phyloP scores from a whole-genome alignment of 2,888 invertebrate species.

The Drosophila peninsularis region DNA sequence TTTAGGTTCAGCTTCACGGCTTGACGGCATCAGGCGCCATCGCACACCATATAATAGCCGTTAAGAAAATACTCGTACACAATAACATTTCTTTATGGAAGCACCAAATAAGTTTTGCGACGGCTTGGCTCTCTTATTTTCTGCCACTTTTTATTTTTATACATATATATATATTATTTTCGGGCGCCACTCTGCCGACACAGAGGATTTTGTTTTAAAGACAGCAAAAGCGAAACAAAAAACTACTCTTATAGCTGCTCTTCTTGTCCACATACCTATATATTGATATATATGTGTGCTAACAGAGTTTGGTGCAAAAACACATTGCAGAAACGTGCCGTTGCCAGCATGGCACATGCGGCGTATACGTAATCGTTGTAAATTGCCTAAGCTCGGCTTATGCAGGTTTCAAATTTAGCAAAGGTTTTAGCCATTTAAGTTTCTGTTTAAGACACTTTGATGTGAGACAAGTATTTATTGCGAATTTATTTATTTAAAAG shows the following conservation, averaged over 20 bases:
- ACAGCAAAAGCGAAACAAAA: conserved; percentile 14
- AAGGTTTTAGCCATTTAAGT: background rate
- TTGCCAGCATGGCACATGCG: conserved; percentile 31
- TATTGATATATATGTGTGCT: conserved; percentile 20
- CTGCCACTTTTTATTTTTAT: conserved; percentile 15
- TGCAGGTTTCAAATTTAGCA: conserved; percentile 1
- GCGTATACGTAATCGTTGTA: conserved; percentile 56
- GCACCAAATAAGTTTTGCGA: conserved; percentile 40
- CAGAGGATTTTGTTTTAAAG: conserved; percentile 15
- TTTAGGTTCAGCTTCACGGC: conserved; percentile 19
- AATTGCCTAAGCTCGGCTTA: conserved; percentile 27
- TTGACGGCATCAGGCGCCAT: conserved; percentile 49
- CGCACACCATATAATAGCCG: conserved; percentile 46
- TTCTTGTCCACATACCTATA: background rate
- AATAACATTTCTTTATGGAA: conserved; percentile 51
- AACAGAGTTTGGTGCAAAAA: conserved; percentile 41
- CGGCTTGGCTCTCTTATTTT: conserved; percentile 14
- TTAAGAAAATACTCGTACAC: conserved; percentile 51
- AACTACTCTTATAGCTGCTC: conserved; percentile 1
- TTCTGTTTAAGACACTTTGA: conserved; percentile 12
- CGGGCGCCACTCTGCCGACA: conserved; percentile 33
- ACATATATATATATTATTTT: conserved; percentile 7
- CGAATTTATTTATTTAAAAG: background rate
- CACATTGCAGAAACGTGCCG: conserved; percentile 52
- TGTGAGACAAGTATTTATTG: background rate